Conservation (phyloP, 2,888 invertebrate species). For the Candidula unifasciata region DNA sequence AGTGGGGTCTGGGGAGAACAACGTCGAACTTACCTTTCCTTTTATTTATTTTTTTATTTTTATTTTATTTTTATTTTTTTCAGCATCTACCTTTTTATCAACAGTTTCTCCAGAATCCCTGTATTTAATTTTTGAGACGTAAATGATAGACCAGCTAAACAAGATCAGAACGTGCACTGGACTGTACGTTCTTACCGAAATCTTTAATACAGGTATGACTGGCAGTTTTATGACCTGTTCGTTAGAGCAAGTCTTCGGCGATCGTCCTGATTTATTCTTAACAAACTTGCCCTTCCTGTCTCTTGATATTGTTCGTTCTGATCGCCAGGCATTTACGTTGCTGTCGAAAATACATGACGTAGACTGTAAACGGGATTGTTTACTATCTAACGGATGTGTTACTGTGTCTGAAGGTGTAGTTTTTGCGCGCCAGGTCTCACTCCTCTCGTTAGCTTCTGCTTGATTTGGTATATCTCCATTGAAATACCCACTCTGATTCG, state of each 20-base stretch:
- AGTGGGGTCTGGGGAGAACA: too few species aligned
- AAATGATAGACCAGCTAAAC: too few species aligned
- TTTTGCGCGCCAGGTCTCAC: neutral
- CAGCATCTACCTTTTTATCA: too few species aligned
- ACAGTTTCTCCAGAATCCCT: too few species aligned
- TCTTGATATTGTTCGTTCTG: neutral
- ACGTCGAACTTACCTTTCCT: too few species aligned
- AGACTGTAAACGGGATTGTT: neutral
- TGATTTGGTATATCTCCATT: neutral
- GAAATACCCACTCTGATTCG: neutral
- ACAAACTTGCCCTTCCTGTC: neutral
- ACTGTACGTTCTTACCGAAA: neutral
- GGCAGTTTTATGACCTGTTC: neutral
- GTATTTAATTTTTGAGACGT: too few species aligned
- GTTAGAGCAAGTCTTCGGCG: neutral
- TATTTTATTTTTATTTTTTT: too few species aligned
- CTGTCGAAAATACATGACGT: neutral
- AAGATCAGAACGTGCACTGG: too few species aligned
- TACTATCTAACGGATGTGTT: neutral
- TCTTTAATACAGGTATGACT: neutral
- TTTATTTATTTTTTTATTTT: too few species aligned
- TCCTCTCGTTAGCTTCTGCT: neutral
- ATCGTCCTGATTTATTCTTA: neutral
- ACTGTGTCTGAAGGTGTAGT: neutral
- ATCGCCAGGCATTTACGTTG: constrained; percentile 1